Evolutionary conservation across 2,113 vertebrate genomes (phyloP).

Genomic region (Pogona vitticeps): DNA sequence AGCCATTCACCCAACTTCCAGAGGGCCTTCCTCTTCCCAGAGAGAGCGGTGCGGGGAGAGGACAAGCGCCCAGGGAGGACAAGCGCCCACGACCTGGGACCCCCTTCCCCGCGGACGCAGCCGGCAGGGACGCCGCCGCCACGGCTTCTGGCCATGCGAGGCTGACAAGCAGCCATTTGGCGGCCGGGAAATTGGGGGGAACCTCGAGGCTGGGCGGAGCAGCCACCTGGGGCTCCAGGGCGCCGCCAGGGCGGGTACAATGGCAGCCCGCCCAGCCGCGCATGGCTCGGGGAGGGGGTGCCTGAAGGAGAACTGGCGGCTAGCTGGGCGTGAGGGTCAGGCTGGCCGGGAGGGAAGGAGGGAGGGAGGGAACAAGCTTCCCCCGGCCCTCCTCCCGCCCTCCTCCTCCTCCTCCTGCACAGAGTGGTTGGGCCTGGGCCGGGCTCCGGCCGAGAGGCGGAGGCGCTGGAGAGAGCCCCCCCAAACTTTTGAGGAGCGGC

Average conservation of each 20-base stretch:
- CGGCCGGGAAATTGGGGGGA: background rate
- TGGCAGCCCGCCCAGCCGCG: background rate
- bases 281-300: background rate
- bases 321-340: background rate
- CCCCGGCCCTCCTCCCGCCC: constrained; percentile 35
- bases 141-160: background rate
- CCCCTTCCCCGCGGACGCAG: too few relatives aligned
- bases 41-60: too few relatives aligned
- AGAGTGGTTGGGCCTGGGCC: constrained; percentile 13
- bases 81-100: too few relatives aligned
- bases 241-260: background rate
- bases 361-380: background rate
- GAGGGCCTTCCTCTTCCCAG: too few relatives aligned
- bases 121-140: too few relatives aligned
- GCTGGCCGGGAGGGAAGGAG: background rate
- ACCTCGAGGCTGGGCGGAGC: background rate
- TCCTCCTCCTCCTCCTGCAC: background rate
- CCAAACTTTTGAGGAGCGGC: constrained; percentile 57
- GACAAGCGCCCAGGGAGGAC: too few relatives aligned
- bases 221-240: background rate
- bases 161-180: too few relatives aligned
- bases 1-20: too few relatives aligned
- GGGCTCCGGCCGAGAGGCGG: background rate
- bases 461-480: constrained; percentile 50
- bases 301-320: background rate